Base-by-base conservation (phyloP, 2,797 vertebrate genomes). In the Phalloptychus januarius region DNA sequence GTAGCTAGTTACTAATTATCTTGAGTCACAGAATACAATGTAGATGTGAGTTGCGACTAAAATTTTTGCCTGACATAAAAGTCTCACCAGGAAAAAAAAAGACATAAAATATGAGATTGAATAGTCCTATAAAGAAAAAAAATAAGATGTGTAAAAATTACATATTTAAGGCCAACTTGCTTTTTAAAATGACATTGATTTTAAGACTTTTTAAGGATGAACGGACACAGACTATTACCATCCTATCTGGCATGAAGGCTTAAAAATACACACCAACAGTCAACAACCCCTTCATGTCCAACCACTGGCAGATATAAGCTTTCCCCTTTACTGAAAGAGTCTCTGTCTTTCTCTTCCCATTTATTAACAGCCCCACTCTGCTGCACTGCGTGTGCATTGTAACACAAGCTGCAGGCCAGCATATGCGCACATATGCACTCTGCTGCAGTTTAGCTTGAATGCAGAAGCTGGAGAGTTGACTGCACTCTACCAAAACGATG, bases 401-500 rank as follows among this genome's bases (percentile, higher is more conserved):
- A 78, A 77, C 79, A 70, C 80, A 85, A 83, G 89, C 87, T 85
- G 85, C 84, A 86, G 78, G 74, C 72, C 84, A 87, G 86, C 77
- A 84, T n/a, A 78, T 40, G 85, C 84, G 88, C 90, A 85, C 91
- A 89, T 90, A 89, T 88, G 89, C 86, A 89, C 87, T 86, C 87
- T 77, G 87, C 84, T 69, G 79, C 78, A 79, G 86, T 80, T 71
- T 56, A 16, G 85, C 82, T 61, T 82, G 65, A 88, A 87, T 82
- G 71, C 78, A 79, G 12, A 5, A 75, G 70, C 81, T 83, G 79
- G 86, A 84, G 82, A 86, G 83, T 79, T 75, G 80, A 77, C 80
- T 85, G 85, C 81, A 78, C 36, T 75, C 84, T 73, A 71, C 89
- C 84, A 76, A 80, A 86, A 85, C 80, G 65, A 81, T 67, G 56